phyloP scores from a whole-genome alignment of 2,797 vertebrate genomes.

The Distichodus sexfasciatus region DNA sequence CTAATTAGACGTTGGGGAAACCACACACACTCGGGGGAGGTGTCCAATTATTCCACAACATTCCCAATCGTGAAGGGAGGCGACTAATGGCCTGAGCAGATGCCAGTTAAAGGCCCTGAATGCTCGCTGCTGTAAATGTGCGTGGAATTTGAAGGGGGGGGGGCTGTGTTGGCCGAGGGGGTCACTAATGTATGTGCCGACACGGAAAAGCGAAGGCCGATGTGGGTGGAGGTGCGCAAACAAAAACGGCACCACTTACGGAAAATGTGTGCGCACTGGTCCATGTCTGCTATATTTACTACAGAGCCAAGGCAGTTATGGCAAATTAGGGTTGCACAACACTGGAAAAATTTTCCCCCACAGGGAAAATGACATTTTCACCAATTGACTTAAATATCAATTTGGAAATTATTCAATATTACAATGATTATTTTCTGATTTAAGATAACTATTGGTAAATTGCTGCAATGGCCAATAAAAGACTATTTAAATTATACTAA shows the following conservation, averaged over 20 bases:
- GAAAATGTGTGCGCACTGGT: slow-evolving; percentile 14
- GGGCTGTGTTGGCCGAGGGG: not conserved
- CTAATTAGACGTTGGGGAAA: slow-evolving; percentile 71
- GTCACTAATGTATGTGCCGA: slow-evolving; percentile 1
- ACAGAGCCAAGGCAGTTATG: too few relatives aligned
- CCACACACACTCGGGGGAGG: slow-evolving; percentile 64
- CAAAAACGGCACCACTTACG: not conserved
- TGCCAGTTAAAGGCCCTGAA: slow-evolving; percentile 44
- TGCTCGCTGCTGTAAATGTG: slow-evolving; percentile 13
- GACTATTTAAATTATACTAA: too few relatives aligned
- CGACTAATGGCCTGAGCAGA: slow-evolving; percentile 63
- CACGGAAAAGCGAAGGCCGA: not conserved
- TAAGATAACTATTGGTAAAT: too few relatives aligned
- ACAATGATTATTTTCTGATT: too few relatives aligned
- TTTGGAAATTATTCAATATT: too few relatives aligned
- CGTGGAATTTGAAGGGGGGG: not conserved
- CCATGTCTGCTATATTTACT: too few relatives aligned
- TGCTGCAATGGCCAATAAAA: too few relatives aligned
- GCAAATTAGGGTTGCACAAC: too few relatives aligned
- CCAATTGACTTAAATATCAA: too few relatives aligned
- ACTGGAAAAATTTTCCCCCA: too few relatives aligned
- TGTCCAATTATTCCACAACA: slow-evolving; percentile 74
- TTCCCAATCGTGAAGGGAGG: slow-evolving; percentile 49
- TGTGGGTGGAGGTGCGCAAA: not conserved
- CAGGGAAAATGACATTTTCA: too few relatives aligned